Evolutionary conservation across 2,797 vertebrate genomes (phyloP).

Genomic region (Brachyrhaphis roseni): DNA sequence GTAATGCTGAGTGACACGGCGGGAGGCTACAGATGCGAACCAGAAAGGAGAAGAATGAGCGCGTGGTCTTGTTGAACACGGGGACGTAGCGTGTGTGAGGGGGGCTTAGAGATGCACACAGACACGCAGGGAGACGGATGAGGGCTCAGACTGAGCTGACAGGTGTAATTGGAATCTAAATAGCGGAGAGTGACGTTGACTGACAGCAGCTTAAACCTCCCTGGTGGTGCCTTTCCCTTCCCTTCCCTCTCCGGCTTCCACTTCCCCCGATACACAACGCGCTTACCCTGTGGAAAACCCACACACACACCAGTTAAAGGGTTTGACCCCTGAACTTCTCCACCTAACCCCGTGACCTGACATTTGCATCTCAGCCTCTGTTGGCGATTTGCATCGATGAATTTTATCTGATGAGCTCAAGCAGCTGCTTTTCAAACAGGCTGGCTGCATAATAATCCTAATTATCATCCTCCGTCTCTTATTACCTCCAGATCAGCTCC

Average conservation of each 20-base stretch:
- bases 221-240: constrained; percentile 7
- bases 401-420: not conserved
- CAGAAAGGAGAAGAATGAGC: constrained; percentile 59
- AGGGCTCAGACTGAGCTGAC: constrained; percentile 69
- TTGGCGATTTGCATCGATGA: not conserved
- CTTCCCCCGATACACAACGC: constrained; percentile 17
- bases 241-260: constrained; percentile 26
- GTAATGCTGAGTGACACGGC: constrained; percentile 66
- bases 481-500: not conserved
- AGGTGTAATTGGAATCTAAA: constrained; percentile 80
- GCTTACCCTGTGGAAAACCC: not conserved
- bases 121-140: constrained; percentile 50
- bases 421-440: not conserved
- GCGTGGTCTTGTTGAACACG: constrained; percentile 50
- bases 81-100: constrained; percentile 39
- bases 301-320: constrained; percentile 16
- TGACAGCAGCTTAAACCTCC: constrained; percentile 73
- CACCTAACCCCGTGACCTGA: constrained; percentile 17
- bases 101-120: constrained; percentile 40
- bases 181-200: constrained; percentile 66
- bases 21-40: constrained; percentile 51
- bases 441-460: not conserved
- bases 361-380: constrained; percentile 24
- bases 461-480: not conserved
- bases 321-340: constrained; percentile 31